Evolutionary conservation across 1,140 invertebrate genomes (phyloP), one percentile per base, ranked within the genome.

Genomic region (Drosophila orosa): DNA sequence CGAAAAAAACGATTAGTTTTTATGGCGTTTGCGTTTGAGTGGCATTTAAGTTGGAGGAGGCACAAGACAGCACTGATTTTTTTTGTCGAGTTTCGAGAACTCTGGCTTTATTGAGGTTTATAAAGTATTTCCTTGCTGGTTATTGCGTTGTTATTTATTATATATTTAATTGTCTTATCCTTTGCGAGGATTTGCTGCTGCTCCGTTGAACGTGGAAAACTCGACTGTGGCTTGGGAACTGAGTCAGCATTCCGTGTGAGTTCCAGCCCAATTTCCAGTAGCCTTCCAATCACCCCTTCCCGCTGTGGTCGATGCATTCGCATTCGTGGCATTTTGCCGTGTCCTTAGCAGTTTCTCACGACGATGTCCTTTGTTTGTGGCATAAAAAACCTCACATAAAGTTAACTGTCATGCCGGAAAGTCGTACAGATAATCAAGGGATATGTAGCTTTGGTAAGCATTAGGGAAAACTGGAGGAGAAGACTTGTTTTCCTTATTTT

Each of bases 21-120:
- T 89, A 80, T 90, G 84, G 37, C 80, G 67, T 60, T 89, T 89
- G 50, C 84, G 84, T 90, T 89, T 89, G 62, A 72, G 69, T 80
- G 77, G 77, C 84, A 89, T 89, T 86, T 85, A 86, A 85, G 45
- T 61, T 10, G 15, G 47, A n/a, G 47, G 24, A 56, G 40, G 25
- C 33, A 52, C 47, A 29, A 29, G n/a, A 31, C 13, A 25, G 9
- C 65, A 65, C 60, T 42, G 6, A 45, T 48, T 35, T 50, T 35
- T 50, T 22, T 31, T 2, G 27, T 1, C 9, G 35, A 68, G 65
- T 33, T 68, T n/a, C 1, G 2, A 27, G 13, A 66, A 44, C 47
- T 68, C 60, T 68, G 3, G 13, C 13, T 33, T n/a, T 25, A 1
- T 17, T 12, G 22, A 15, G n/a, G 19, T 52, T 5, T 35, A 37